Evolutionary conservation across 2,113 vertebrate genomes (phyloP), one percentile per base, ranked within the genome.

Genomic region (Megaptera novaeangliae): DNA sequence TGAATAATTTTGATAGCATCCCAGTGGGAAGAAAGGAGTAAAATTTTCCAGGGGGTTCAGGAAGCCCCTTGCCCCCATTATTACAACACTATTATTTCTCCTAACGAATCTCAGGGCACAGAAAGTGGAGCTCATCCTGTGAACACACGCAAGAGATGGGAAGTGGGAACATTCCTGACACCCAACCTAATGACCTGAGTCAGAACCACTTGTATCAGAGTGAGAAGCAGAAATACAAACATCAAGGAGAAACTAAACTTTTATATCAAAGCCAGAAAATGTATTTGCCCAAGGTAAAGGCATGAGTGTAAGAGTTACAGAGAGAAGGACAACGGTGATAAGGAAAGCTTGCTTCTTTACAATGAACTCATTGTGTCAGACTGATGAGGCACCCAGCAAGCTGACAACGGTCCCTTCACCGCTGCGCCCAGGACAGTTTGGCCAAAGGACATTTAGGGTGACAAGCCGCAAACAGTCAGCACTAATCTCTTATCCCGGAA

Each of bases 281-380:
- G 55, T 91, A 91, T 98, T 98, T 98, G 98, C 97, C 92, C 88
- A 89, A 97, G 52, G 83, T 98, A 98, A 98, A 94, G 46, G 94
- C 77, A 23, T 39, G 13, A 18, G 59, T 59, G 94, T 93, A 94
- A 96, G 83, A 63, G 96, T 91, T 84, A 59, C 96, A 96, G 93
- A 95, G 95, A 88, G 93, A 84, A 97, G 15, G 75, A 93, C 82
- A 59, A 74, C 81, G 13, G 61, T 92, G 85, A 97, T 96, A 95
- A 98, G 91, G 95, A 84, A 98, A 98, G 84, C 17, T 88, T 95
- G 92, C 96, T 97, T 95, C 97, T 97, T 98, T 96, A 98, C 98
- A 98, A 98, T 96, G 87, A 78, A 96, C 95, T 97, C 96, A 98
- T 97, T 98, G 97, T 99, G 90, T 86, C 34, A 93, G 97, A 96